Evolutionary conservation across 2,888 invertebrate species (phyloP).

Genomic region (Criorhina ranunculi): DNA sequence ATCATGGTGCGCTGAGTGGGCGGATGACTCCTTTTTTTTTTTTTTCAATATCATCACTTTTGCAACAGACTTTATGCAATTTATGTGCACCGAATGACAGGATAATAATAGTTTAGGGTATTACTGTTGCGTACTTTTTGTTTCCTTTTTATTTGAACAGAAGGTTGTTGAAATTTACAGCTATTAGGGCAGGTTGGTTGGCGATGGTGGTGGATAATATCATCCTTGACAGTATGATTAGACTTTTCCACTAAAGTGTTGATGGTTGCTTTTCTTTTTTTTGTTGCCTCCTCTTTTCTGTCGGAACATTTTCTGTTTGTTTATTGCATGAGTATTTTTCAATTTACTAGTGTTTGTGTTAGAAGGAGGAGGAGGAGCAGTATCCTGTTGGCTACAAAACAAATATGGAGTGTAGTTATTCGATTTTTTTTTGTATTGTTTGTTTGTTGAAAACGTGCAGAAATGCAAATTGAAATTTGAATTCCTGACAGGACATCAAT

Average conservation of each 20-base stretch:
- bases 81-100: slow-evolving; percentile 74
- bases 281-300: not conserved
- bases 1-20: slow-evolving; percentile 20
- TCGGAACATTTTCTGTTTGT: slow-evolving; percentile 55
- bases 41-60: slow-evolving; percentile 70
- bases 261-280: slow-evolving; percentile 28
- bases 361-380: not conserved
- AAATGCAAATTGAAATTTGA: slow-evolving; percentile 73
- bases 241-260: slow-evolving; percentile 63
- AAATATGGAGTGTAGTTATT: slow-evolving; percentile 66
- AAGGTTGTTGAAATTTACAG: slow-evolving; percentile 57
- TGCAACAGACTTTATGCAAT: slow-evolving; percentile 50
- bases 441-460: slow-evolving; percentile 60
- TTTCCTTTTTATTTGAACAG: slow-evolving; percentile 40
- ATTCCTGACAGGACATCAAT: slow-evolving; percentile 64
- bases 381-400: slow-evolving; percentile 48
- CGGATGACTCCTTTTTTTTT: slow-evolving; percentile 35
- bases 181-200: slow-evolving; percentile 30
- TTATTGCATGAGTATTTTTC: slow-evolving; percentile 72
- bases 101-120: slow-evolving; percentile 75
- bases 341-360: slow-evolving; percentile 62
- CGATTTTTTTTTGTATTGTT: slow-evolving; percentile 39
- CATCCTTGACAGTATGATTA: slow-evolving; percentile 69
- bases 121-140: slow-evolving; percentile 33
- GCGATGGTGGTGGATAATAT: slow-evolving; percentile 16